Conservation (phyloP, 2,113 vertebrate species). For the Hippoglossus stenolepis region DNA sequence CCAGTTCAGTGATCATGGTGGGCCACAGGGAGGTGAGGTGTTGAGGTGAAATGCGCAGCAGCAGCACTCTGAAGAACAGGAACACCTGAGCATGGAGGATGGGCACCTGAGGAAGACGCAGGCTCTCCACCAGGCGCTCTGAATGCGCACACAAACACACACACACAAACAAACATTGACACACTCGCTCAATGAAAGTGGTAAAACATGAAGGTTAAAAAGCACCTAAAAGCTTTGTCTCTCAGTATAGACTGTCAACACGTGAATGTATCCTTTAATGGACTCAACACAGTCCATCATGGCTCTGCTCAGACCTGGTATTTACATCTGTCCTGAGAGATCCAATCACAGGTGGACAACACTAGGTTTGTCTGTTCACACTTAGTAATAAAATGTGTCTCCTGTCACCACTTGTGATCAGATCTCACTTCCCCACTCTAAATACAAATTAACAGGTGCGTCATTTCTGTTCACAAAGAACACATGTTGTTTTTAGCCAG, state of each 20-base stretch:
- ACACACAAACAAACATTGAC: not conserved
- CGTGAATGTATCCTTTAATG: not conserved
- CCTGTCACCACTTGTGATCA: not conserved
- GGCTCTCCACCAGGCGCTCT: conserved; percentile 98
- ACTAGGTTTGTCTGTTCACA: not conserved
- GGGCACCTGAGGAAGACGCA: conserved; percentile 96
- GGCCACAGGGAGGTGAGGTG: conserved; percentile 99
- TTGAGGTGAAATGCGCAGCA: conserved; percentile 98
- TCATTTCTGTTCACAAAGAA: too few relatives aligned
- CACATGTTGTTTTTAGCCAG: too few relatives aligned
- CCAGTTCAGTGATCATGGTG: conserved; percentile 99
- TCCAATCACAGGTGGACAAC: not conserved
- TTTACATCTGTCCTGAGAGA: not conserved
- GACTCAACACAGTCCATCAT: not conserved
- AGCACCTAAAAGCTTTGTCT: not conserved
- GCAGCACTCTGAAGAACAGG: conserved; percentile 98
- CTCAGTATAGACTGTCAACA: not conserved
- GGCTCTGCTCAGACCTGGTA: not conserved
- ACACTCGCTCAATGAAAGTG: not conserved
- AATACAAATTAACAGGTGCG: too few relatives aligned
- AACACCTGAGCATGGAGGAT: conserved; percentile 99
- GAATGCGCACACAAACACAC: conserved; percentile 41
- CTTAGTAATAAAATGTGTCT: not conserved
- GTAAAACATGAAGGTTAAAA: not conserved
- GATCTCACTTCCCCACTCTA: too few relatives aligned